Percentiles rank a stretch among this genome's conserved stretches.
These are phyloP conservation scores for Pogona vitticeps DNA, from an alignment of 2,113 vertebrate species.

Conservation along the genomic window DNA sequence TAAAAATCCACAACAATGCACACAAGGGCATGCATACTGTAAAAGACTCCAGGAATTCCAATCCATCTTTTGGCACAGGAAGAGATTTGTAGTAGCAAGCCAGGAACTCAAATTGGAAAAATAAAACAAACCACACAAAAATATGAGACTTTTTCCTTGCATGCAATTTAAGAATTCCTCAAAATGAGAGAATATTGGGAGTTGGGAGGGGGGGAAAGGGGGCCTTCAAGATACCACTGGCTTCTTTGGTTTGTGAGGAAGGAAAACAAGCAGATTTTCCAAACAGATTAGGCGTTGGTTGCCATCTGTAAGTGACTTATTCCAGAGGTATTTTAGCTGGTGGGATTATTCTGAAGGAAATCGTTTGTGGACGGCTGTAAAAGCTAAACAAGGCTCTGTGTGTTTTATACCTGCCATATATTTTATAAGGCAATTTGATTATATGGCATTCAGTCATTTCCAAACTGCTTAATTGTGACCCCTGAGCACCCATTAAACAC, in stretches of 20 bases:
- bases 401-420: slow-evolving; percentile 49
- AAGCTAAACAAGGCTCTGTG: slow-evolving; percentile 61
- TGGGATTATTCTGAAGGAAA: not conserved
- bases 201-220: not conserved
- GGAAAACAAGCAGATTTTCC: slow-evolving; percentile 50
- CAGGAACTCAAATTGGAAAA: not conserved
- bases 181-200: not conserved
- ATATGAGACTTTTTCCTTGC: not conserved
- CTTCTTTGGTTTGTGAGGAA: slow-evolving; percentile 53
- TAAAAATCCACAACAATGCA: no score
- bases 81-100: not conserved
- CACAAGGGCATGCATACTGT: no score
- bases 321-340: not conserved
- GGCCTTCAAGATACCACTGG: no score
- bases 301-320: not conserved
- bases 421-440: slow-evolving; percentile 52
- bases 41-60: no score
- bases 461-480: rapidly evolving
- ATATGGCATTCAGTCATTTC: rapidly evolving
- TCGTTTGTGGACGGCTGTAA: not conserved
- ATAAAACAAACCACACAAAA: not conserved
- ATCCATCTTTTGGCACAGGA: not conserved
- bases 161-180: not conserved
- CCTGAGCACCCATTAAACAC: slow-evolving; percentile 7
- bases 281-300: not conserved